A percentile compares a stretch with the other conserved stretches of the same genome.
Evolutionary conservation across 2,888 invertebrate species (phyloP).

Genomic region (Trichacis sp.): DNA sequence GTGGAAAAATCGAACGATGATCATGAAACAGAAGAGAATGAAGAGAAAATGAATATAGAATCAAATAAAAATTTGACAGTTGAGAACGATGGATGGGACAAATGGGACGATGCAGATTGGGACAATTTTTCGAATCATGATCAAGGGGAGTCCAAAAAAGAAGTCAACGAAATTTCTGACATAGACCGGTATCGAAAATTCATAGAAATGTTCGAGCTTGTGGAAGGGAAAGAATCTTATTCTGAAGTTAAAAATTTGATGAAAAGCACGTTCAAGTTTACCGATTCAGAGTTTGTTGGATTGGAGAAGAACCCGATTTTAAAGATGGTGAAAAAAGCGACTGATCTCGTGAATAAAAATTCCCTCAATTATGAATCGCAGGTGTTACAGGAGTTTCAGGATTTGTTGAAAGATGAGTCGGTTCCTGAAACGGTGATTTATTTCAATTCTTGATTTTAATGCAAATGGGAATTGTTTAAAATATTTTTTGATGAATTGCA

Average conservation of each 20-base stretch:
- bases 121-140: slow-evolving; percentile 56
- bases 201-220: slow-evolving; percentile 44
- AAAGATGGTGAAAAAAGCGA: slow-evolving; percentile 47
- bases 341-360: slow-evolving; percentile 41
- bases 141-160: slow-evolving; percentile 29
- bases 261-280: slow-evolving; percentile 52
- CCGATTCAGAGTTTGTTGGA: slow-evolving; percentile 44
- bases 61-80: slow-evolving; percentile 5
- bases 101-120: slow-evolving; percentile 58
- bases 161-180: slow-evolving; percentile 43
- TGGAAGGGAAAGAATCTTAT: slow-evolving; percentile 51
- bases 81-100: slow-evolving; percentile 36
- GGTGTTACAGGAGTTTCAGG: slow-evolving; percentile 56
- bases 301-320: slow-evolving; percentile 52
- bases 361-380: slow-evolving; percentile 42
- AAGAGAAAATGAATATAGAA: slow-evolving; percentile 5
- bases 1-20: background rate
- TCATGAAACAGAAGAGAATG: background rate
- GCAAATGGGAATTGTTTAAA: no score
- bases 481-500: no score
- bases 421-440: slow-evolving; percentile 51
- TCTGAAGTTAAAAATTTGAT: slow-evolving; percentile 52
- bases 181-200: slow-evolving; percentile 54
- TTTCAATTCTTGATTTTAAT: no score
- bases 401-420: slow-evolving; percentile 49